Base-by-base conservation (phyloP, 2,888 invertebrate genomes). In the Tupiocoris notatus region DNA sequence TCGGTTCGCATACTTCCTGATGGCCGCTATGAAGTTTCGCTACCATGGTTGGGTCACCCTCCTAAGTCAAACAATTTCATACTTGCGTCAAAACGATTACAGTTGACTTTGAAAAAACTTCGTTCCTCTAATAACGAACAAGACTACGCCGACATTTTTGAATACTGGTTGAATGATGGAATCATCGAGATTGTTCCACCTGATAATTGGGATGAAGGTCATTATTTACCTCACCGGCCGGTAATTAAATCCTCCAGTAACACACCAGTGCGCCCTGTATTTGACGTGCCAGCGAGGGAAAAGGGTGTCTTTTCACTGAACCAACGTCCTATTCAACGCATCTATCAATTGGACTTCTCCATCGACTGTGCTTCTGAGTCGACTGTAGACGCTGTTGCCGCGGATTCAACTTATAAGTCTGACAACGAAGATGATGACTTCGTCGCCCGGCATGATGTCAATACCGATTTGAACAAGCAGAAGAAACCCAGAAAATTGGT, bases 11-110 rank as follows among this genome's bases (percentile, higher is more conserved):
- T 80, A 0, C 81, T 81, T 39, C 59, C 77, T 1, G 79, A 82
- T 9, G 81, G 81, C 3, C 78, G 83, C 1, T 84, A 82, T 77
- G 82, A 81, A 71, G 82, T 83, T 0, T 59, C 75, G 20, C 77
- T 83, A 9, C 83, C 83, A 6, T 83, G 82, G 82, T 79, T 81
- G 18, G 81, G 80, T 64, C 82, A 82, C 77, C 81, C 82, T 0
- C 81, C 80, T 2, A 61, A 83, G 0, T 71, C 80, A n/a, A 68
- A 62, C 61, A 82, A 83, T 78, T 81, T 78, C 24, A 65, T 78
- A 9, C 20, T 81, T 12, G 80, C 82, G 75, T 66, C 16, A 80
- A 79, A 1, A 64, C 80, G 3, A 79, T 79, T 70, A 1, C 58
- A 70, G n/a, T 70, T 59, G 3, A 70, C 70, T 59, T 7, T 7